Base-by-base conservation (phyloP, 2,113 vertebrate species). In the Cottus gobio region DNA sequence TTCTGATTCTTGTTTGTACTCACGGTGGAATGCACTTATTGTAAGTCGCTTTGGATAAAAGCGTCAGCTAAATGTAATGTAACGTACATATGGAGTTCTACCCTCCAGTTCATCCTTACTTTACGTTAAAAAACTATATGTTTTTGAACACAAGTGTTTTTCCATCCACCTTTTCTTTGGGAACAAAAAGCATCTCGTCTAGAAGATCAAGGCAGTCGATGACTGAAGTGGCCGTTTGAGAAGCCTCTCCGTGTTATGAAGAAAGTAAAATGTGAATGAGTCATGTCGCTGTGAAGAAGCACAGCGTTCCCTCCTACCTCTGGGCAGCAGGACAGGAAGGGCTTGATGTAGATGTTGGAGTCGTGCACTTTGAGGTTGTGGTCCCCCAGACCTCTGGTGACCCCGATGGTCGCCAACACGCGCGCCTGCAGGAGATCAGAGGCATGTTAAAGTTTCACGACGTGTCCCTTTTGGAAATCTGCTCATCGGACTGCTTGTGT, bases 271-370 rank as follows among this genome's bases (percentile, higher is more conserved):
- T 24, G 18, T 31, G 1, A 16, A 73, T n/a, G 30, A 50, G 57
- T n/a, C n/a, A n/a, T n/a, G n/a, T n/a, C n/a, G n/a, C n/a, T n/a
- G n/a, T n/a, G n/a, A n/a, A n/a, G n/a, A n/a, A n/a, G n/a, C n/a
- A n/a, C n/a, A n/a, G n/a, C n/a, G n/a, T n/a, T n/a, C n/a, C n/a
- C n/a, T 30, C 93, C 82, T 96, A 99, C 98, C 97, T 99, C 98
- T 3, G 98, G 98, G 84, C 96, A 96, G 76, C 97, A 97, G 79
- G 97, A 99, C 77, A 99, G 95, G 93, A 99, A 99, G 31, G 98
- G 98, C 79, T 99, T 99, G 86, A 99, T 99, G 90, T 96, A 97
- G 94, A 99, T 97, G 92, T 97, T 98, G 34, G 98, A 99, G 91
- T 99, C 98, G 0, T 99, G 97, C 67, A 99, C 98, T 93, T 97